Base-by-base conservation (phyloP, 2,113 vertebrate species). In the Hassar affinis region DNA sequence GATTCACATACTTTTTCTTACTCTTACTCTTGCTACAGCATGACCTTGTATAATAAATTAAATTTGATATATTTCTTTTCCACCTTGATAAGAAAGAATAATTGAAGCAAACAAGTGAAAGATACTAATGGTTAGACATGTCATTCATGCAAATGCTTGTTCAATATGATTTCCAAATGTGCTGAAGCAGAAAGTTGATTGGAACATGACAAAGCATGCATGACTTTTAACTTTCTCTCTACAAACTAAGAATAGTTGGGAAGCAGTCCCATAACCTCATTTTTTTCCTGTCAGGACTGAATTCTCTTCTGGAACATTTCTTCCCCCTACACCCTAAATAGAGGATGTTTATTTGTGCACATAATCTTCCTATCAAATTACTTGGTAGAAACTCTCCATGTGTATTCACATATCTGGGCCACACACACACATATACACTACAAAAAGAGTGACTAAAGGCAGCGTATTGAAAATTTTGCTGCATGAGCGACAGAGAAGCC, bases 71-170 rank as follows among this genome's bases (percentile, higher is more conserved):
- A 62, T 80, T 79, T 62, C 49, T 51, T 75, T 74, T 42, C 75
- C 57, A 71, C 78, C 45, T 54, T 62, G 69, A 80, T 64, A 54
- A 56, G n/a, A 75, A 62, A 35, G 52, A 81, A 85, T 81, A 47
- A 85, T 64, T 25, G 45, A 47, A 52, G 59, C 27, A 35, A 84
- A 35, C 52, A 38, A 47, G 62, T 27, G 12, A 74, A 49, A 49
- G 35, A 76, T 81, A 62, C 59, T 81, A n/a, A 42, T 62, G 11
- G 68, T 22, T 17, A 80, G 68, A 35, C 59, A 52, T 52, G 38
- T 51, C 38, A 79, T 80, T 74, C 27, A 62, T 11, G 69, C 52
- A 84, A 72, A 75, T 27, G 25, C 22, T 5, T 20, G 30, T 35
- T 51, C 74, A 62, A 33, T 52, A 71, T 30, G 45, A 49, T 59